Conservation (phyloP, 2,888 invertebrate species). For the Megastigmus dorsalis region DNA sequence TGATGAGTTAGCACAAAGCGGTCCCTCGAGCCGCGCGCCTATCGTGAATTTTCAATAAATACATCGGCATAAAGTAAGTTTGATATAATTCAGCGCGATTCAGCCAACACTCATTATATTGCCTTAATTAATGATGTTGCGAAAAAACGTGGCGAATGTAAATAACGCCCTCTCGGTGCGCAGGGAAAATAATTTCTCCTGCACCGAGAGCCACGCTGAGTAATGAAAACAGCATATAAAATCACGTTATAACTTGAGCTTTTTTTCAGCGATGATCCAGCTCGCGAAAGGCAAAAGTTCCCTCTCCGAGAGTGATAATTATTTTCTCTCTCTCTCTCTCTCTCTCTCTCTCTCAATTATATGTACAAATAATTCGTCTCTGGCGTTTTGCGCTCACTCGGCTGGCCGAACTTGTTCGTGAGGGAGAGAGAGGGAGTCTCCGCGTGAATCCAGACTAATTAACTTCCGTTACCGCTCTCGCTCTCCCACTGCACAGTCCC, state of each 20-base stretch:
- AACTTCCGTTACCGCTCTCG: slow-evolving; percentile 35
- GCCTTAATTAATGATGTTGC: slow-evolving; percentile 27
- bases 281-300: not conserved
- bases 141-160: slow-evolving; percentile 1
- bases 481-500: not conserved
- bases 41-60: not conserved
- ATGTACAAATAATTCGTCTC: slow-evolving; percentile 19
- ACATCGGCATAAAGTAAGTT: not conserved
- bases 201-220: too few relatives aligned
- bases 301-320: slow-evolving; percentile 23
- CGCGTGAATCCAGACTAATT: slow-evolving; percentile 47
- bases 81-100: not conserved
- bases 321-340: slow-evolving; percentile 30
- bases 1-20: too few relatives aligned
- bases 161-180: slow-evolving; percentile 6
- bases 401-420: slow-evolving; percentile 24
- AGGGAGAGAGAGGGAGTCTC: not conserved
- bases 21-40: too few relatives aligned
- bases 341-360: too few relatives aligned
- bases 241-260: slow-evolving; percentile 15
- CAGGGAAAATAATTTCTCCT: not conserved
- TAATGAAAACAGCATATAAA: slow-evolving; percentile 2
- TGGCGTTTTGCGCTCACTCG: not conserved
- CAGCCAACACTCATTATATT: slow-evolving; percentile 24
- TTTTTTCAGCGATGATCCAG: not conserved